A percentile compares a stretch with the other conserved stretches of the same genome.
These are phyloP conservation scores for Octonoba sinensis DNA, from an alignment of 2,888 invertebrate genomes.

Conservation along the genomic window DNA sequence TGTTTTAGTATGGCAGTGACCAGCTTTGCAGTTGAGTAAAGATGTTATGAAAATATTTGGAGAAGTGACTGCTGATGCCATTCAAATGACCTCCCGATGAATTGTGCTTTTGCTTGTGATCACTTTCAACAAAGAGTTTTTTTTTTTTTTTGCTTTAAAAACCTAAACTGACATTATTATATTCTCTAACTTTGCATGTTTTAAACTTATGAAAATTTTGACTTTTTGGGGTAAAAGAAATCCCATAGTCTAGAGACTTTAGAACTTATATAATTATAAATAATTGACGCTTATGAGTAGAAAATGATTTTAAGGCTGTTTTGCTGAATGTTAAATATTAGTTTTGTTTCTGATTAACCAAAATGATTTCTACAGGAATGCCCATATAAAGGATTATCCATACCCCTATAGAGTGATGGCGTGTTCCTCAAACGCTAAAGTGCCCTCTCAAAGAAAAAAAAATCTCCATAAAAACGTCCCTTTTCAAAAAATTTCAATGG, in stretches of 20 bases:
- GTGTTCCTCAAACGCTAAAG: too few relatives aligned
- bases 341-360: too few relatives aligned
- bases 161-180: not conserved
- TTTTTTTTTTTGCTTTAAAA: conserved; percentile 17
- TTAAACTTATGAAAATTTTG: not conserved
- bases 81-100: not conserved
- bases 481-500: too few relatives aligned
- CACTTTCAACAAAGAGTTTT: conserved; percentile 27
- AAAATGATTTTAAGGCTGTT: conserved; percentile 44
- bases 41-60: conserved; percentile 36
- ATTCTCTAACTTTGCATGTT: conserved; percentile 44
- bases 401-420: too few relatives aligned
- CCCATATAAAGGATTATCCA: too few relatives aligned
- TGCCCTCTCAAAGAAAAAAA: too few relatives aligned
- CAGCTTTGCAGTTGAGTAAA: conserved; percentile 32
- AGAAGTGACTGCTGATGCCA: conserved; percentile 30
- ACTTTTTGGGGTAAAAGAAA: not conserved
- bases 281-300: too few relatives aligned
- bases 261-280: too few relatives aligned
- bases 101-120: conserved; percentile 9
- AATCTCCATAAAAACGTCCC: too few relatives aligned
- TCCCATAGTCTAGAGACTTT: too few relatives aligned
- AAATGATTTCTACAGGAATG: too few relatives aligned
- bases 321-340: conserved; percentile 27
- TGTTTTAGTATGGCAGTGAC: conserved; percentile 60